Evolutionary conservation across 1,140 invertebrate genomes (phyloP), one percentile per base, ranked within the genome.

Genomic region (Pachyrhynchus sulphureomaculatus): DNA sequence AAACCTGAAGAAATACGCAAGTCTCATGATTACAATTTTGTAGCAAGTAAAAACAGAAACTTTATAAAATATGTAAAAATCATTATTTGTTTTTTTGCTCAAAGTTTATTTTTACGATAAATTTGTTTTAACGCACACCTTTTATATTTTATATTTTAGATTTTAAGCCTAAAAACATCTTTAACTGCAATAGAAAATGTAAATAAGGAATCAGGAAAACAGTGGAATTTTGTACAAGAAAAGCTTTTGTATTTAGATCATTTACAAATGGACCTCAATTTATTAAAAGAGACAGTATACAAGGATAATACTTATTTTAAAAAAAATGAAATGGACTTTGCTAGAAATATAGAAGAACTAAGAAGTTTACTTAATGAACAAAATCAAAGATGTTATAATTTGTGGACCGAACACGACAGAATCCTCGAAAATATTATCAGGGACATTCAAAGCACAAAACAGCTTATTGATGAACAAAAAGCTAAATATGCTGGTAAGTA

Each of bases 271-370:
- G 83, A 81, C 5, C 65, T 87, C 17, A 83, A 83, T 69, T 77
- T 78, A 12, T 75, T 86, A 12, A 72, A 77, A 64, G 64, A 78
- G 29, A 80, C 85, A 58, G 82, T 84, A 63, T 78, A 81, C 32
- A 79, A 81, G 66, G 74, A 84, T 36, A 69, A 84, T 15, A 76
- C 83, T 52, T 82, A 82, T 53, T 65, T 64, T 26, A 62, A 64
- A 47, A 82, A 86, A 66, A 83, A 84, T 67, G 69, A 81, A 54
- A 74, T 77, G 55, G 82, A 85, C 57, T 68, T 86, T 9, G 80
- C 81, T 68, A 79, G 83, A 65, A 84, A 88, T 69, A 72, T 88
- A 52, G 73, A 80, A 18, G 84, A 88, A 37, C 82, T 90, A 66
- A 82, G 85, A 67, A 82, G 84, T 65, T 73, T 75, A 9, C 58